Conservation (phyloP, 2,888 invertebrate genomes). For the Papilio gigon region DNA sequence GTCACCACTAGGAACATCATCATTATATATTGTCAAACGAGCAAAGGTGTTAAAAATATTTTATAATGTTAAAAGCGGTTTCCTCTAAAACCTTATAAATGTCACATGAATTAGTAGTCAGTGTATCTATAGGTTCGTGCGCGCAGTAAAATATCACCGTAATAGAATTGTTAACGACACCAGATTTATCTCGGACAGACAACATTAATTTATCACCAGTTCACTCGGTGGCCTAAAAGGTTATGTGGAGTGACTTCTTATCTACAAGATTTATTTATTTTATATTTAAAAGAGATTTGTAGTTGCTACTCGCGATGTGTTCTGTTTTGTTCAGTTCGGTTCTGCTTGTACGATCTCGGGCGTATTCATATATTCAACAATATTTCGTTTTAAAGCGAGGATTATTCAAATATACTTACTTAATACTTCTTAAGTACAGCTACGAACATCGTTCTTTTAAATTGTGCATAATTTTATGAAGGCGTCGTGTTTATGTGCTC, state of each 20-base stretch:
- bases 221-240: slow-evolving; percentile 32
- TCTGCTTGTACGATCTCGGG: not conserved
- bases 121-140: not conserved
- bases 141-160: slow-evolving; percentile 15
- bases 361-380: not conserved
- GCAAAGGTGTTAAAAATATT: not conserved
- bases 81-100: not conserved
- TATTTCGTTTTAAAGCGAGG: not conserved
- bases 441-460: not conserved
- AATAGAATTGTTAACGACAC: slow-evolving; percentile 33
- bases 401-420: not conserved
- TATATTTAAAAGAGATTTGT: slow-evolving; percentile 23
- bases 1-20: too few species aligned
- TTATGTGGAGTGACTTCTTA: slow-evolving; percentile 20
- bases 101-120: not conserved
- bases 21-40: too few species aligned
- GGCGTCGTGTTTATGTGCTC: slow-evolving; percentile 15
- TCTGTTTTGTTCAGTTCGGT: not conserved
- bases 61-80: not conserved
- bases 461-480: slow-evolving; percentile 13
- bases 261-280: slow-evolving; percentile 28
- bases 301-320: not conserved
- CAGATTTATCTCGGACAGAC: slow-evolving; percentile 30
- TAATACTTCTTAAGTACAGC: too few species aligned
- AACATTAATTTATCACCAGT: slow-evolving; percentile 30